Percentiles rank a stretch among this genome's conserved stretches.
These are phyloP conservation scores for Cliona cf. orientalis DNA, from an alignment of 37 sponge, comb jelly and placozoan genomes.

Conservation along the genomic window DNA sequence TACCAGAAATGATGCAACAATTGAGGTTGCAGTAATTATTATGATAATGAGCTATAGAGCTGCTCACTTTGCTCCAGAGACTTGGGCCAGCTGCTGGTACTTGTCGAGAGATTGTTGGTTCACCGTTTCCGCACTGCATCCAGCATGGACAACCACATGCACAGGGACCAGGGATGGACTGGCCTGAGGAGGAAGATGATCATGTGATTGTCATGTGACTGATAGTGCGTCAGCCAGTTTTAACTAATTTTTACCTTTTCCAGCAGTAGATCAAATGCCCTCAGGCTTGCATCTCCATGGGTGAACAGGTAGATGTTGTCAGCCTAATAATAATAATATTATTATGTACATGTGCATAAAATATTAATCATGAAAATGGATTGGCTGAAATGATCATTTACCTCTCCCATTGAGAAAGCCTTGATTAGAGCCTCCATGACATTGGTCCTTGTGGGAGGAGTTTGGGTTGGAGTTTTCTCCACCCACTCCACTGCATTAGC, in stretches of 20 bases:
- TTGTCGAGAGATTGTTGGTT: conserved; percentile 8
- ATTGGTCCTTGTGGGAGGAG: conserved; percentile 20
- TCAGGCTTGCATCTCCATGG: conserved; percentile 21
- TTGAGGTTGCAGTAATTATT: no score
- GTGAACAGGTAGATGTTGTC: conserved; percentile 57
- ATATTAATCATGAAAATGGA: not conserved
- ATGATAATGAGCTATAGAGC: not conserved
- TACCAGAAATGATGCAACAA: no score
- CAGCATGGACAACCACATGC: conserved; percentile 48
- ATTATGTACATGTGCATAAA: not conserved
- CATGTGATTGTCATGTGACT: not conserved
- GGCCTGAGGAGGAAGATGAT: not conserved
- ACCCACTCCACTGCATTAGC: conserved; percentile 55
- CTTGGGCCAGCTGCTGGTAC: conserved; percentile 42
- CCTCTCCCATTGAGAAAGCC: conserved; percentile 25
- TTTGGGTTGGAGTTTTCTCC: conserved; percentile 24
- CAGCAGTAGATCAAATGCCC: conserved; percentile 32
- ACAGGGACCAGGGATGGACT: conserved; percentile 47
- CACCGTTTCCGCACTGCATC: no score
- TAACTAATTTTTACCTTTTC: conserved; percentile 22
- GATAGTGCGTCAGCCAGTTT: not conserved
- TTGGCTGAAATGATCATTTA: not conserved
- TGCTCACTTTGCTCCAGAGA: conserved; percentile 48
- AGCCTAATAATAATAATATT: conserved; percentile 6
- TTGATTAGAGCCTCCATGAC: conserved; percentile 33